Evolutionary conservation across 2,888 invertebrate genomes (phyloP).

Genomic region (Cheiracanthium punctorium): DNA sequence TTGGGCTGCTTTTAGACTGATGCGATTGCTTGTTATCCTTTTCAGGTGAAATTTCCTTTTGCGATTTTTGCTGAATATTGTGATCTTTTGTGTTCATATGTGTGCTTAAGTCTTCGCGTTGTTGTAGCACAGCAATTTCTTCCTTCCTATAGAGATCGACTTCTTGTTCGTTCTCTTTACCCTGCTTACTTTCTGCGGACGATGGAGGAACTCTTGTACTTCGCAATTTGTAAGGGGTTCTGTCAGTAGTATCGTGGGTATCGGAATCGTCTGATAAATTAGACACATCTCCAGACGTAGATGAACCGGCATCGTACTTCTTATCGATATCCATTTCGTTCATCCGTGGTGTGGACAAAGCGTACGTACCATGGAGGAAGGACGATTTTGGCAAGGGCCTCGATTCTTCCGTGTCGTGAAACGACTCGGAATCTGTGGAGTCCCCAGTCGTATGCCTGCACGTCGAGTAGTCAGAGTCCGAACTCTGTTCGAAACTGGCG

Average conservation of each 20-base stretch:
- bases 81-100: neutral
- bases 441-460: slow-evolving; percentile 52
- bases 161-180: neutral
- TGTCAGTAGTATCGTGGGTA: slow-evolving; percentile 17
- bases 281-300: slow-evolving; percentile 54
- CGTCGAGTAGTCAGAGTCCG: slow-evolving; percentile 64
- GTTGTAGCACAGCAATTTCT: neutral
- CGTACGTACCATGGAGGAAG: slow-evolving; percentile 48
- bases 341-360: neutral
- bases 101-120: too few relatives aligned
- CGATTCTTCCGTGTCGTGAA: slow-evolving; percentile 54
- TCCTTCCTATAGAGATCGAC: neutral
- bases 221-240: slow-evolving; percentile 22
- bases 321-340: slow-evolving; percentile 25
- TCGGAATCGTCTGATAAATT: slow-evolving; percentile 65
- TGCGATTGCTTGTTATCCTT: neutral
- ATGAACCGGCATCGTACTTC: slow-evolving; percentile 53
- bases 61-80: neutral
- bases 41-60: neutral
- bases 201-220: slow-evolving; percentile 9
- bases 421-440: slow-evolving; percentile 64
- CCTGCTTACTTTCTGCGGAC: neutral
- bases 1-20: neutral
- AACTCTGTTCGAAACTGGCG: slow-evolving; percentile 34
- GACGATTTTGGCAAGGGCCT: slow-evolving; percentile 33